Percentiles rank a stretch among this genome's conserved stretches.
These are phyloP conservation scores for Cryptocephalus primarius DNA, from an alignment of 2,888 invertebrate genomes.

Conservation along the genomic window DNA sequence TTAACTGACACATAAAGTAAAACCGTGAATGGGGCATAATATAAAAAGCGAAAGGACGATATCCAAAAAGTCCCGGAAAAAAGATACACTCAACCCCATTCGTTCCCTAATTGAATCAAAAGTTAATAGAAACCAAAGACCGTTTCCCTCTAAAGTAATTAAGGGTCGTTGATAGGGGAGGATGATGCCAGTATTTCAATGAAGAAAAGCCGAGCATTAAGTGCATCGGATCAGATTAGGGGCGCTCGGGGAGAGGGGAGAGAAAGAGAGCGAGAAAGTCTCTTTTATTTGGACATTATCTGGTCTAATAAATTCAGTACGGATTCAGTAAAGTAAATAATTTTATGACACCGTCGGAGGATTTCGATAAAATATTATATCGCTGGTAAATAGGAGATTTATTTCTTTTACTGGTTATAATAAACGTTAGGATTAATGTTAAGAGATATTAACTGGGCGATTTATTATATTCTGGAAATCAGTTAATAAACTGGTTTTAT, in stretches of 20 bases:
- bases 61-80: not conserved
- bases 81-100: constrained; percentile 1
- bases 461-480: too few species aligned
- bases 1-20: too few species aligned
- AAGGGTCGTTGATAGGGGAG: constrained; percentile 18
- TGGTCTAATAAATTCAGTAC: too few species aligned
- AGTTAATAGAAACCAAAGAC: constrained; percentile 25
- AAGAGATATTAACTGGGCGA: too few species aligned
- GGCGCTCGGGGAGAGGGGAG: constrained; percentile 18
- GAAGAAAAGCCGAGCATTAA: not conserved
- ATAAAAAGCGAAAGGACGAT: not conserved
- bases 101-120: constrained; percentile 7
- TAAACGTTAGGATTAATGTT: too few species aligned
- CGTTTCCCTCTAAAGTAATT: constrained; percentile 23
- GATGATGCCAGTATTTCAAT: not conserved
- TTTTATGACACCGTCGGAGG: too few species aligned
- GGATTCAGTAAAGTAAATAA: too few species aligned
- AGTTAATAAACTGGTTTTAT: too few species aligned
- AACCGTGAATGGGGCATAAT: too few species aligned
- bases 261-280: constrained; percentile 2
- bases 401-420: too few species aligned
- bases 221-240: constrained; percentile 32
- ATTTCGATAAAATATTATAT: too few species aligned
- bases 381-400: too few species aligned
- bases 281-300: not conserved